Conservation (phyloP, 2,888 invertebrate genomes). For the Gandaritis pyraliata region DNA sequence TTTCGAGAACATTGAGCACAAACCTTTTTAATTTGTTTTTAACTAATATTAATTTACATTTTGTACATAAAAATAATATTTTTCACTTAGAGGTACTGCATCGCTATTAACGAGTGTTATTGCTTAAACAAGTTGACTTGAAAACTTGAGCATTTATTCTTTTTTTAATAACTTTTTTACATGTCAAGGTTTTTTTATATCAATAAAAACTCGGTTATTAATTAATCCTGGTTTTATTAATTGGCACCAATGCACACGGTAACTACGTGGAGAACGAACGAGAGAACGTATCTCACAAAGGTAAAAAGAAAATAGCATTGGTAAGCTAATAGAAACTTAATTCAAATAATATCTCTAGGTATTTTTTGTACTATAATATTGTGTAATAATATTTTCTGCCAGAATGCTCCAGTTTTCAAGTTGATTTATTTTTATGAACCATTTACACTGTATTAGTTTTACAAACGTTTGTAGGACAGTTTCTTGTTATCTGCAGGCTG, state of each 20-base stretch:
- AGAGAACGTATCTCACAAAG: no score
- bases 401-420: constrained; percentile 24
- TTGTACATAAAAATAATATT: constrained; percentile 32
- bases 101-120: background rate
- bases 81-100: constrained; percentile 3
- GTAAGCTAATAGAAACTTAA: no score
- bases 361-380: no score
- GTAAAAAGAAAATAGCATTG: no score
- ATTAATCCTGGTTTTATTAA: no score
- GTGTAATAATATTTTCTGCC: no score
- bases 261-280: no score
- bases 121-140: background rate
- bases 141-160: constrained; percentile 8
- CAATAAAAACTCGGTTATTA: no score
- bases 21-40: background rate
- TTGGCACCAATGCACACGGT: no score
- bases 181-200: no score
- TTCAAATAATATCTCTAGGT: no score
- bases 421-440: constrained; percentile 4
- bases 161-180: no score
- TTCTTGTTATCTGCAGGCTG: constrained; percentile 47
- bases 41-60: constrained; percentile 6
- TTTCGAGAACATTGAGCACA: constrained; percentile 4
- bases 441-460: constrained; percentile 24
- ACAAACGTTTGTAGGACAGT: constrained; percentile 29